Evolutionary conservation across 2,113 vertebrate species (phyloP).

Genomic region (Myrmecobius fasciatus): DNA sequence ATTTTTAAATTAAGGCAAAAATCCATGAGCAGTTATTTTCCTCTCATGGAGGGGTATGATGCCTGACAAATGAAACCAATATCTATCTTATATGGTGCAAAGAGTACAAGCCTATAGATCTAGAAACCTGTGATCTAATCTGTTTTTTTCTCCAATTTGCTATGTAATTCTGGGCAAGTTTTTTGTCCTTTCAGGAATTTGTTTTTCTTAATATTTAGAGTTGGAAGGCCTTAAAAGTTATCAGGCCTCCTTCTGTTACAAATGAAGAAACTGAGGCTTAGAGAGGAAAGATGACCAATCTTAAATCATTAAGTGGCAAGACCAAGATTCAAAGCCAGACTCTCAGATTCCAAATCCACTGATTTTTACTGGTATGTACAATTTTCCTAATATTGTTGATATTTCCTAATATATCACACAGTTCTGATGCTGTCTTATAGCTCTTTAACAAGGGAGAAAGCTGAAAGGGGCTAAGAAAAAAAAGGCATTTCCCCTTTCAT

Average conservation of each 20-base stretch:
- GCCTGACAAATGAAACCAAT: background rate
- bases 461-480: background rate
- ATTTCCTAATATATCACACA: background rate
- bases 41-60: background rate
- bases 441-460: background rate
- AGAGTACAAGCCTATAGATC: background rate
- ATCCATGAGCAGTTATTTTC: background rate
- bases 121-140: background rate
- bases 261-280: background rate
- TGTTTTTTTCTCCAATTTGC: background rate
- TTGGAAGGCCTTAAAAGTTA: background rate
- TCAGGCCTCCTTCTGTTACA: background rate
- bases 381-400: no score
- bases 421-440: background rate
- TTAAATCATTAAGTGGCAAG: background rate
- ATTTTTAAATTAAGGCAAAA: background rate
- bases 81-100: background rate
- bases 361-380: background rate
- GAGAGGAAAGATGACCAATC: background rate
- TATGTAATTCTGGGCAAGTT: background rate
- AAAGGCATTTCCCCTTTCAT: background rate
- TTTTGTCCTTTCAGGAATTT: background rate
- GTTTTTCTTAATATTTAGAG: background rate
- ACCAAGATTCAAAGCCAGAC: background rate
- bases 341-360: background rate